Evolutionary conservation across 1,140 invertebrate species (phyloP).

Genomic region (Medauroidea extradentata): DNA sequence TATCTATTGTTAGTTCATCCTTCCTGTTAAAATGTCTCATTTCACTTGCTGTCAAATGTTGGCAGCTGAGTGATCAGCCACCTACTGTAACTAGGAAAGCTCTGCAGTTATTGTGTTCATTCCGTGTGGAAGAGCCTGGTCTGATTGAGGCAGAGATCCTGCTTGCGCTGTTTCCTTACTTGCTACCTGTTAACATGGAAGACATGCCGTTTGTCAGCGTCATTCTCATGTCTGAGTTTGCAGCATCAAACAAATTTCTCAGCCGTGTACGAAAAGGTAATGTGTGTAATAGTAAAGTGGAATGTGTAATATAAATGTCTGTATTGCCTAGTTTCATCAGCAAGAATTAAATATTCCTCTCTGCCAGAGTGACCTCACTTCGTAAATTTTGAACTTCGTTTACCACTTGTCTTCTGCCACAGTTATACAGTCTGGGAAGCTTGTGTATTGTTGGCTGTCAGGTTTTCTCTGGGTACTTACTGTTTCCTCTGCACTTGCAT

Average conservation of each 20-base stretch:
- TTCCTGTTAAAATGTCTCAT: neutral
- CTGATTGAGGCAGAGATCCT: neutral
- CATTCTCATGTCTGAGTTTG: neutral
- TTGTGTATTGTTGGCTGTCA: too few species aligned
- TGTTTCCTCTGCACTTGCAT: too few species aligned
- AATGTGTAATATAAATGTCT: too few species aligned
- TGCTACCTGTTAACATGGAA: neutral
- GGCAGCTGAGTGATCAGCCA: neutral
- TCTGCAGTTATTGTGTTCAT: neutral
- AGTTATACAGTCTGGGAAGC: too few species aligned
- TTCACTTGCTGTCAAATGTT: neutral
- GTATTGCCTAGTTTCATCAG: too few species aligned
- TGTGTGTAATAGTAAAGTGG: too few species aligned
- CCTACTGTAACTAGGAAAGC: neutral
- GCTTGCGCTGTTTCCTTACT: slow-evolving; percentile 1
- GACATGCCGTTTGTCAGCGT: neutral
- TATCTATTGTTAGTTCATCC: neutral
- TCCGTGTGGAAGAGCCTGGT: neutral
- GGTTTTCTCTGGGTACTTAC: too few species aligned
- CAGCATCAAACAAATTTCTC: neutral
- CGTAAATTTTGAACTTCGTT: too few species aligned
- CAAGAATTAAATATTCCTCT: too few species aligned
- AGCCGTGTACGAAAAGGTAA: neutral
- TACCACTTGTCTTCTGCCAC: too few species aligned
- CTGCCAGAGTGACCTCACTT: too few species aligned